These are phyloP conservation scores for Herpetotheres cachinnans DNA, from an alignment of 2,113 vertebrate genomes.

Conservation along the genomic window DNA sequence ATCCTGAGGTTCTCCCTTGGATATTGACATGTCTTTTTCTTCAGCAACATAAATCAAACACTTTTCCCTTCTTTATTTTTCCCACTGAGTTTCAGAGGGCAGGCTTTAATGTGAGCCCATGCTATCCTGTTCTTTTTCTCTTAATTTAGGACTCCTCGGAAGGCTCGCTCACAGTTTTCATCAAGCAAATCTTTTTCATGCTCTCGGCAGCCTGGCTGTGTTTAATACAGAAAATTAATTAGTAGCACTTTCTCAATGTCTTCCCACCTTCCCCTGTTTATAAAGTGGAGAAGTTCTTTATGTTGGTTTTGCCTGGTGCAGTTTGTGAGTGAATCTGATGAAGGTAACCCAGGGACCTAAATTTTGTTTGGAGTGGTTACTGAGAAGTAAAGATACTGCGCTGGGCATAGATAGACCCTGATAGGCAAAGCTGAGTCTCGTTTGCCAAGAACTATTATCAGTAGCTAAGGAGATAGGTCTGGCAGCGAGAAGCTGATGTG, in stretches of 20 bases:
- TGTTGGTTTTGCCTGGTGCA: not conserved
- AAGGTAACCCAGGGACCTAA: not conserved
- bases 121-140: not conserved
- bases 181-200: not conserved
- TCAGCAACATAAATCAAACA: not conserved
- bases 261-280: not conserved
- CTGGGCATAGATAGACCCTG: not conserved
- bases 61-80: not conserved
- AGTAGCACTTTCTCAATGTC: not conserved
- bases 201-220: not conserved
- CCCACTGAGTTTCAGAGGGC: not conserved
- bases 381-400: not conserved
- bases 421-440: not conserved
- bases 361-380: not conserved
- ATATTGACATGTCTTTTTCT: not conserved
- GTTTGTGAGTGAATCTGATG: not conserved
- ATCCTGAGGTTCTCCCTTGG: not conserved
- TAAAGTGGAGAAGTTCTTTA: not conserved
- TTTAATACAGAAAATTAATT: not conserved
- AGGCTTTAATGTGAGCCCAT: not conserved
- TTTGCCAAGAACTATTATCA: not conserved
- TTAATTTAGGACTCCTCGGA: not conserved
- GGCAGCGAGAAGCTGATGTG: not conserved
- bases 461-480: not conserved
- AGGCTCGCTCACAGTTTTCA: not conserved